Evolutionary conservation across 2,888 invertebrate species (phyloP).

Genomic region (Crossocerus cetratus): DNA sequence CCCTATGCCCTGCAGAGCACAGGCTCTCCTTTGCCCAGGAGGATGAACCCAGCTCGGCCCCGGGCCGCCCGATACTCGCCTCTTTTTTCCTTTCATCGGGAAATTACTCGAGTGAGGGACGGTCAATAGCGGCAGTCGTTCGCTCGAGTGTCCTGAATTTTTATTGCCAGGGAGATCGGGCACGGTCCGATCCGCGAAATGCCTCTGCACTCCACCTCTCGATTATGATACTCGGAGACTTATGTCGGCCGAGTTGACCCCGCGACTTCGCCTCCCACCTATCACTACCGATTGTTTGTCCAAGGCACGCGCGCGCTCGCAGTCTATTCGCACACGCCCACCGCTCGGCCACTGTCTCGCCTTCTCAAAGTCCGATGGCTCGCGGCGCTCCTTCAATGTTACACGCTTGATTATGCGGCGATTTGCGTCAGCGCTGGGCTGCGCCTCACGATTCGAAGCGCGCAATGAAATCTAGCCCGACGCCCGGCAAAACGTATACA

Average conservation of each 20-base stretch:
- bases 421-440: too few relatives aligned
- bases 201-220: not conserved
- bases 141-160: conserved; percentile 28
- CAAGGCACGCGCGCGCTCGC: too few relatives aligned
- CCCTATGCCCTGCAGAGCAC: conserved; percentile 62
- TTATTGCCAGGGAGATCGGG: conserved; percentile 10
- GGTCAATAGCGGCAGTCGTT: conserved; percentile 32
- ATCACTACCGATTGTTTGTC: too few relatives aligned
- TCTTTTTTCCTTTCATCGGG: conserved; percentile 40
- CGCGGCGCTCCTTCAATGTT: not conserved
- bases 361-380: too few relatives aligned
- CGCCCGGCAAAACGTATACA: too few relatives aligned
- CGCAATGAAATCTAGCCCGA: too few relatives aligned
- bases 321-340: not conserved
- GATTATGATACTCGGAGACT: not conserved
- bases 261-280: too few relatives aligned
- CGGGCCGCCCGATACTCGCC: conserved; percentile 63
- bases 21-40: conserved; percentile 25
- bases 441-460: not conserved
- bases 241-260: too few relatives aligned
- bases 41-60: not conserved
- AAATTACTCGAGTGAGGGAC: not conserved
- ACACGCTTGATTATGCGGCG: too few relatives aligned
- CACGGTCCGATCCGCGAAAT: not conserved
- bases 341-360: too few relatives aligned